A percentile compares a stretch with the other conserved stretches of the same genome.
Conservation (phyloP, 2,113 vertebrate genomes). For the Ploceus nigricollis region DNA sequence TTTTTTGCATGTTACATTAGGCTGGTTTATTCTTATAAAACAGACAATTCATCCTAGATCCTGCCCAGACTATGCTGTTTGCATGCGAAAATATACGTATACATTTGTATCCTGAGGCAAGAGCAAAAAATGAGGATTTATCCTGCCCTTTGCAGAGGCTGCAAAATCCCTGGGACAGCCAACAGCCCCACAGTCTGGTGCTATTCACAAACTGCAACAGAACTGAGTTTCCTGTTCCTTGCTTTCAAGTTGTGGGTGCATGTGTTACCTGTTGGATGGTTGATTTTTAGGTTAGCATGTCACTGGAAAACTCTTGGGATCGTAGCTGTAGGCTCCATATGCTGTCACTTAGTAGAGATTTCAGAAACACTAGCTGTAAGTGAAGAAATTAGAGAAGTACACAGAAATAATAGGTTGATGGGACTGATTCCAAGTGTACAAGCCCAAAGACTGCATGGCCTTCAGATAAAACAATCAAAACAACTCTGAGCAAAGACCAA, state of each 20-base stretch:
- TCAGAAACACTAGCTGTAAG: not conserved
- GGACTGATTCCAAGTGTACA: not conserved
- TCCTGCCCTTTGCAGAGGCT: not conserved
- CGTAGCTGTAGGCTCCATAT: not conserved
- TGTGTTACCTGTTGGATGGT: too few relatives aligned
- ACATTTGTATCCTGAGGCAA: not conserved
- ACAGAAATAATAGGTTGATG: not conserved
- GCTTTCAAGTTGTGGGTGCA: not conserved
- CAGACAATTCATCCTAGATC: not conserved
- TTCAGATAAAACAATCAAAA: not conserved
- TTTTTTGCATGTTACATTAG: not conserved
- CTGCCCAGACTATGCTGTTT: not conserved
- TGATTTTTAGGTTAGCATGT: not conserved
- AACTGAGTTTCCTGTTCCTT: not conserved
- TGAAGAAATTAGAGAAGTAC: not conserved
- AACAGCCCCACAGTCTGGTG: slow-evolving; percentile 60
- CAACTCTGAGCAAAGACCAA: not conserved
- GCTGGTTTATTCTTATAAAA: not conserved
- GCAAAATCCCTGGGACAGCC: not conserved
- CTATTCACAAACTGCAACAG: not conserved
- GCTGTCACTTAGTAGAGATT: not conserved
- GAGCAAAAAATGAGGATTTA: not conserved
- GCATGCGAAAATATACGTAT: not conserved
- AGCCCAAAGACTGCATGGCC: not conserved
- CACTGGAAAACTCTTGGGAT: not conserved